Evolutionary conservation across 2,797 vertebrate genomes (phyloP).

Genomic region (Pipistrellus pygmaeus): DNA sequence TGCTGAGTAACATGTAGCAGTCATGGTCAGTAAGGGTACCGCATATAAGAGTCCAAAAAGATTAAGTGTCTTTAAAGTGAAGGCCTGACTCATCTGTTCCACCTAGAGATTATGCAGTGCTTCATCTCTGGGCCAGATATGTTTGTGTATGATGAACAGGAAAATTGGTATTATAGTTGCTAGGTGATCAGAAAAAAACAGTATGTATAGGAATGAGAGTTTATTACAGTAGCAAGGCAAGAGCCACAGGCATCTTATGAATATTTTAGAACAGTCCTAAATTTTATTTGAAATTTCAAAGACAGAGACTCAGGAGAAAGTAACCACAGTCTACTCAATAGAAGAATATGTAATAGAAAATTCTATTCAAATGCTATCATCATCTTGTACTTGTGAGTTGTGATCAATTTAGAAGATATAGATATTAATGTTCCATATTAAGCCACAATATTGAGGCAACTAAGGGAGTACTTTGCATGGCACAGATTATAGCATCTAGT

Average conservation of each 20-base stretch:
- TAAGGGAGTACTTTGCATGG: background rate
- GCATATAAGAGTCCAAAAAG: background rate
- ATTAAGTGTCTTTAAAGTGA: background rate
- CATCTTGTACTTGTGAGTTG: background rate
- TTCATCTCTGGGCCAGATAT: background rate
- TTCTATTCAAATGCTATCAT: background rate
- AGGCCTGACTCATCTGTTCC: background rate
- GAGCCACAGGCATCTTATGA: background rate
- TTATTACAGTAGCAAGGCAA: background rate
- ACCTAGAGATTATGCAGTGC: fast-evolving
- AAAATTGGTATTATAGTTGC: background rate
- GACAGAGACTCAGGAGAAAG: background rate
- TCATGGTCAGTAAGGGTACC: background rate
- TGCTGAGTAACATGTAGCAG: background rate
- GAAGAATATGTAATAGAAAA: background rate
- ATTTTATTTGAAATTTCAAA: background rate
- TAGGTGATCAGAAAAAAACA: background rate
- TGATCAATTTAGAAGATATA: background rate
- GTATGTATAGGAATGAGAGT: background rate
- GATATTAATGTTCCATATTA: background rate
- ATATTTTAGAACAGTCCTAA: background rate
- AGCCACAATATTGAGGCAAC: background rate
- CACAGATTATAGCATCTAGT: no score
- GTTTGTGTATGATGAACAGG: background rate
- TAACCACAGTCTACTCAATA: background rate